A percentile compares a stretch with the other conserved stretches of the same genome.
Evolutionary conservation across 1,140 invertebrate species (phyloP).

Genomic region (Rhizoglyphus robini): DNA sequence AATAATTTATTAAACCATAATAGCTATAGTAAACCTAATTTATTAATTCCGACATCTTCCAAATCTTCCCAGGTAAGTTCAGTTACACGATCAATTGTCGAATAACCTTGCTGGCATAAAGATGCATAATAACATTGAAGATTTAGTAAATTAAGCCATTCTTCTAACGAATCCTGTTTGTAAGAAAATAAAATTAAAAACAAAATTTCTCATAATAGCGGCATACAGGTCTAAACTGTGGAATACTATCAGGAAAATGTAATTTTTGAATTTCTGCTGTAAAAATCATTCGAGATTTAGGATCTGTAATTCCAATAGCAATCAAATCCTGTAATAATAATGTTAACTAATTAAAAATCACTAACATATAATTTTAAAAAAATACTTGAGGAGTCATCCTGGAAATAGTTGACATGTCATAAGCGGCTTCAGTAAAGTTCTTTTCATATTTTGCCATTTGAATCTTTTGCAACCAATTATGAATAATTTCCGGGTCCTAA

Average conservation of each 20-base stretch:
- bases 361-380: neutral
- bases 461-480: constrained; percentile 82
- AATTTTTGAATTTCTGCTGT: constrained; percentile 91
- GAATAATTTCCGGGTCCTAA: constrained; percentile 79
- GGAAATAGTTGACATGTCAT: constrained; percentile 92
- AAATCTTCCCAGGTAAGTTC: constrained; percentile 97
- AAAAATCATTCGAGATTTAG: constrained; percentile 84
- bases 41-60: constrained; percentile 87
- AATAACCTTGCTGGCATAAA: constrained; percentile 79
- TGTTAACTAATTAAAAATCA: neutral
- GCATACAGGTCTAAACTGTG: constrained; percentile 77
- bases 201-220: neutral
- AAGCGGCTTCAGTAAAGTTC: constrained; percentile 84
- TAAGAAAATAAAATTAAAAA: constrained; percentile 5
- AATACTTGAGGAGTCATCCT: constrained; percentile 88
- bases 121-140: constrained; percentile 80
- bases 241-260: constrained; percentile 80
- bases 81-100: constrained; percentile 64
- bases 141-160: constrained; percentile 77
- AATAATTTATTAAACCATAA: neutral
- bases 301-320: constrained; percentile 84
- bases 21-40: constrained; percentile 34
- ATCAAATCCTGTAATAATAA: constrained; percentile 44
- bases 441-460: constrained; percentile 92
- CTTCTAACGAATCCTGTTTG: constrained; percentile 63